These are phyloP conservation scores for Lomographa bimaculata DNA, from an alignment of 2,888 invertebrate species.

Conservation along the genomic window DNA sequence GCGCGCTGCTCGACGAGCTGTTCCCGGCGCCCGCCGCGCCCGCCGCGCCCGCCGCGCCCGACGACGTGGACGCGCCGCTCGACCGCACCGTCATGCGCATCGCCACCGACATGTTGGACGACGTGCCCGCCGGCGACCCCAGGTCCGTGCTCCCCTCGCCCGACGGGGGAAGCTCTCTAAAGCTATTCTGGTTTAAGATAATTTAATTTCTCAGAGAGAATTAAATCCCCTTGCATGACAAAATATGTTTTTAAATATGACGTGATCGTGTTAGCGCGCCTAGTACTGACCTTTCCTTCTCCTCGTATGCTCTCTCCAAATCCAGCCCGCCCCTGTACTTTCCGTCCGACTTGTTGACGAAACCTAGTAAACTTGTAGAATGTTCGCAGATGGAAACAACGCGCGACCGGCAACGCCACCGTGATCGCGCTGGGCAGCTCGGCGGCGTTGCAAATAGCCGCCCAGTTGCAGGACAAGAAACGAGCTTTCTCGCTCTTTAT, in stretches of 20 bases:
- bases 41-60: conserved; percentile 31
- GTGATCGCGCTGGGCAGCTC: conserved; percentile 86
- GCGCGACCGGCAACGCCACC: conserved; percentile 43
- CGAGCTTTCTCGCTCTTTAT: conserved; percentile 90
- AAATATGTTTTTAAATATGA: no score
- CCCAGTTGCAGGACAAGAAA: conserved; percentile 94
- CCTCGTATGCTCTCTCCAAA: no score
- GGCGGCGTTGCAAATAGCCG: conserved; percentile 91
- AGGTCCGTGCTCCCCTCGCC: no score
- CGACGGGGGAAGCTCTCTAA: no score
- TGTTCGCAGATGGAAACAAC: conserved; percentile 66
- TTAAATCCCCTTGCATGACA: no score
- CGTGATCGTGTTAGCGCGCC: no score
- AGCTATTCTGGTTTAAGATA: no score
- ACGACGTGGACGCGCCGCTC: conserved; percentile 58
- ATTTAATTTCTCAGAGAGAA: no score
- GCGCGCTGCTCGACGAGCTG: conserved; percentile 49
- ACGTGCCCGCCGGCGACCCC: conserved; percentile 95
- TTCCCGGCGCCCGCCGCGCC: conserved; percentile 43
- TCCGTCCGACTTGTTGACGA: no score
- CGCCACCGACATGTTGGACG: conserved; percentile 92
- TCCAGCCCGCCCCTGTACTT: no score
- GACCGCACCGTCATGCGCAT: conserved; percentile 74
- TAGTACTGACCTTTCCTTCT: no score
- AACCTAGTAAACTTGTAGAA: no score